phyloP scores from a whole-genome alignment of 1,140 invertebrate species.

The Diuraphis noxia region DNA sequence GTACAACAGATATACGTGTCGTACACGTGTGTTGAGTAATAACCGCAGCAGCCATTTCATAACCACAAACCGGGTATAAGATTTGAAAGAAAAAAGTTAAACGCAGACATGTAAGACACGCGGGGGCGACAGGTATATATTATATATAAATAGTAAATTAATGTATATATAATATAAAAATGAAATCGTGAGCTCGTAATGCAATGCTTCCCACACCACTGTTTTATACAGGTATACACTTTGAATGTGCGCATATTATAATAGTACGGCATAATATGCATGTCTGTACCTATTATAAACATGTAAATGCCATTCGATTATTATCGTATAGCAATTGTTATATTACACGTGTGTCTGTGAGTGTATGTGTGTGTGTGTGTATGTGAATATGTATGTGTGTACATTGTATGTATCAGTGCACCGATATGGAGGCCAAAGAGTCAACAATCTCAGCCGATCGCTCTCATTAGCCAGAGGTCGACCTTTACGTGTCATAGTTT shows the following conservation, averaged over 20 bases:
- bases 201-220: not conserved
- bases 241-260: not conserved
- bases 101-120: not conserved
- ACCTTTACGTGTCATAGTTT: conserved; percentile 33
- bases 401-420: too few species aligned
- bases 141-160: not conserved
- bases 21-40: not conserved
- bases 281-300: not conserved
- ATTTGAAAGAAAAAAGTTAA: conserved; percentile 21
- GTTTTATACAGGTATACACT: not conserved
- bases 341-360: not conserved
- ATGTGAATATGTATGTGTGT: too few species aligned
- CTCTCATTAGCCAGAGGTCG: conserved; percentile 32
- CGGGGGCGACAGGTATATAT: conserved; percentile 6
- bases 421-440: conserved; percentile 38
- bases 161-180: not conserved
- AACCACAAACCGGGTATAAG: not conserved
- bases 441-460: conserved; percentile 23
- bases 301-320: conserved; percentile 39
- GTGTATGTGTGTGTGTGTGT: not conserved
- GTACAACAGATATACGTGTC: conserved; percentile 4
- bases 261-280: not conserved
- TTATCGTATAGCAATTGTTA: conserved; percentile 14
- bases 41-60: not conserved
- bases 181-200: conserved; percentile 18